A percentile compares a stretch with the other conserved stretches of the same genome.
Conservation (phyloP, 2,888 invertebrate species). For the Agriotes lineatus region DNA sequence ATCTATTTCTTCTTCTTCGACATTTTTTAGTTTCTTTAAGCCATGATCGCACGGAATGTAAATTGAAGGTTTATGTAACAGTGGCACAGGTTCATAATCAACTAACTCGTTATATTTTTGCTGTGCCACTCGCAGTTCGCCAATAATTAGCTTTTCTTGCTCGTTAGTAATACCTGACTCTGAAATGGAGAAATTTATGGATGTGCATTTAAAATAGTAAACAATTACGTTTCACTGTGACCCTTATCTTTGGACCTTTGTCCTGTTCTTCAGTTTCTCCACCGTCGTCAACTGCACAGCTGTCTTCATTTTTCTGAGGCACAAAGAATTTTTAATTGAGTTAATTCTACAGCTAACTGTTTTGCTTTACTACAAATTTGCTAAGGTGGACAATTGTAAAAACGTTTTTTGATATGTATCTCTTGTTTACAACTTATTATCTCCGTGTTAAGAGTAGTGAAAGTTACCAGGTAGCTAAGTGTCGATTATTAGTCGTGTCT, state of each 20-base stretch:
- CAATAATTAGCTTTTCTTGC: conserved; percentile 44
- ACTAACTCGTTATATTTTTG: conserved; percentile 47
- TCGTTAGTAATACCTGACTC: conserved; percentile 25
- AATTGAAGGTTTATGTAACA: conserved; percentile 48
- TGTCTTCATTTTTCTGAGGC: no score
- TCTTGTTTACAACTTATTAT: no score
- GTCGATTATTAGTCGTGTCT: no score
- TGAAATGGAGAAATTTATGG: no score
- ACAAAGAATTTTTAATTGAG: no score
- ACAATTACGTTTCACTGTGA: conserved; percentile 6
- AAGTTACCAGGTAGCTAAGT: no score
- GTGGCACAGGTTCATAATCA: conserved; percentile 33
- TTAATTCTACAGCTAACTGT: no score
- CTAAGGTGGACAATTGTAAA: no score
- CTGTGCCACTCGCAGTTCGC: conserved; percentile 52
- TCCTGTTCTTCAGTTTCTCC: not conserved
- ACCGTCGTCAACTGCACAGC: no score
- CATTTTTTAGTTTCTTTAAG: not conserved
- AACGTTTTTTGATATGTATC: no score
- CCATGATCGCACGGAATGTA: conserved; percentile 42
- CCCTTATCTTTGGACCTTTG: not conserved
- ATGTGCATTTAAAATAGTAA: not conserved
- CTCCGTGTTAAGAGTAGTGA: no score
- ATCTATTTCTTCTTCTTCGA: not conserved
- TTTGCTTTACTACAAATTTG: no score